Evolutionary conservation across 1,140 invertebrate species (phyloP), one percentile per base, ranked within the genome.

Genomic region (Lepidurus packardi): DNA sequence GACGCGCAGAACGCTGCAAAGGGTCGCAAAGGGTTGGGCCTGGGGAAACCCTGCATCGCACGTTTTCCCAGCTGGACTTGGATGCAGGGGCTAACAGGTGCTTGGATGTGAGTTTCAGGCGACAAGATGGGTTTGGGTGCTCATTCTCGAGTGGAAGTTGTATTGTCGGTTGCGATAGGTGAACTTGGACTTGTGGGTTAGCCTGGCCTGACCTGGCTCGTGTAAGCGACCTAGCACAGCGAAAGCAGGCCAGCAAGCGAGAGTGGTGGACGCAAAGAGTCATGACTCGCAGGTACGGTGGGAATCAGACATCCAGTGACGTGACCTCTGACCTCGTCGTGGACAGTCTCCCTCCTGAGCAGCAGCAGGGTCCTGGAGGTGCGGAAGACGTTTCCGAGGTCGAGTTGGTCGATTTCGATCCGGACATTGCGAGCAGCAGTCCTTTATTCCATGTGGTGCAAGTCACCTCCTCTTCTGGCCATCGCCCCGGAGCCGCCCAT

Each of bases 1-100:
- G 53, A 65, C 53, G 53, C 53, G 53, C 53, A 65, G 53, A 65
- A 65, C 53, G 53, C 53, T 65, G 53, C 53, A 65, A 65, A 65
- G 53, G 53, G 53, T 65, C 53, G 53, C 53, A 65, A 65, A 65
- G 53, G 53, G 53, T 65, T 65, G 53, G 53, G 53, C 13, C 53
- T 13, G 53, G 53, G 16, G 21, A 65, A 21, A 1, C 21, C 53
- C 53, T 65, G 53, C 21, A 65, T 65, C 53, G 53, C 53, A 65
- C 53, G 53, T 65, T 65, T 13, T 65, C 53, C 34, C 0, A 65
- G 53, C 53, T 65, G 53, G 53, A 65, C 53, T 65, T 34, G 53
- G 53, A 65, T 65, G 34, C 34, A 65, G 21, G 53, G 53, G 53
- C 53, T 65, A 65, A 65, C 53, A 65, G 53, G 53, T 65, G 53